phyloP scores from a whole-genome alignment of 1,140 invertebrate genomes.

The Bursaphelenchus mucronatus region DNA sequence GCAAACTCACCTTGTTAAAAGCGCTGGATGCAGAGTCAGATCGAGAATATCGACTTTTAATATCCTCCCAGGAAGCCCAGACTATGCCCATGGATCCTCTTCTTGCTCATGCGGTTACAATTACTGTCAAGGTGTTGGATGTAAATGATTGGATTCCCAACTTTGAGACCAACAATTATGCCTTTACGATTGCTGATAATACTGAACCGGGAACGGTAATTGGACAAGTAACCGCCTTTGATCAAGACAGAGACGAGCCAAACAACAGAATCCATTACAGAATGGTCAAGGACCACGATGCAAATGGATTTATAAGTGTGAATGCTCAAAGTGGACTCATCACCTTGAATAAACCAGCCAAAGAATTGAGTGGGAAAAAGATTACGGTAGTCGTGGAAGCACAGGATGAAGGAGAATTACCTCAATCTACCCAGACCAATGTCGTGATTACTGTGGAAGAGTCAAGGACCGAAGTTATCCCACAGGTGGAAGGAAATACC shows the following conservation, averaged over 20 bases:
- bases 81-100: slow-evolving; percentile 28
- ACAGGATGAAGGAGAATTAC: slow-evolving; percentile 46
- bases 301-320: slow-evolving; percentile 43
- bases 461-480: slow-evolving; percentile 29
- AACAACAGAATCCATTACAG: slow-evolving; percentile 54
- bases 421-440: slow-evolving; percentile 41
- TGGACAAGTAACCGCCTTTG: slow-evolving; percentile 55
- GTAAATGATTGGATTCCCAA: slow-evolving; percentile 60
- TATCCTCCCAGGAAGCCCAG: slow-evolving; percentile 48
- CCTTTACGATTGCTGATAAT: slow-evolving; percentile 41
- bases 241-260: slow-evolving; percentile 53
- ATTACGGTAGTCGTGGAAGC: slow-evolving; percentile 52
- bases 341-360: slow-evolving; percentile 31
- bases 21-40: slow-evolving; percentile 54
- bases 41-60: slow-evolving; percentile 28
- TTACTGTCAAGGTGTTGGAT: slow-evolving; percentile 53
- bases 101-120: slow-evolving; percentile 46
- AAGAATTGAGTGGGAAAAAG: slow-evolving; percentile 43
- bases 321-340: slow-evolving; percentile 52
- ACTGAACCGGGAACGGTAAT: slow-evolving; percentile 54
- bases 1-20: slow-evolving; percentile 43
- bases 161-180: slow-evolving; percentile 51
- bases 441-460: slow-evolving; percentile 48
- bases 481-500: slow-evolving; percentile 17
- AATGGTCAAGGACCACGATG: slow-evolving; percentile 41